Evolutionary conservation across 2,113 vertebrate genomes (phyloP), one percentile per base, ranked within the genome.

Genomic region (Anolis carolinensis): DNA sequence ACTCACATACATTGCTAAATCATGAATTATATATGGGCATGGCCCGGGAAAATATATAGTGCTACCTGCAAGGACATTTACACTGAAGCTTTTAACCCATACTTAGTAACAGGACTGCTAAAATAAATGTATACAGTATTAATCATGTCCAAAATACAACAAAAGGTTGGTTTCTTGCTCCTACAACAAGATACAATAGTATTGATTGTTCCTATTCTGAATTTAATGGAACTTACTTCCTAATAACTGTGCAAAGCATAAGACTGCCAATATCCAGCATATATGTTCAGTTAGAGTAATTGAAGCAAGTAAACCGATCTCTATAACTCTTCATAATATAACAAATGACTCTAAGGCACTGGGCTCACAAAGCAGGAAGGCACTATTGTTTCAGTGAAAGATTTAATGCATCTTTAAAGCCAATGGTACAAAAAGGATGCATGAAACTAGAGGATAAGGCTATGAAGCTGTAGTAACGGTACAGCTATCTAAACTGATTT

Each of bases 61-160:
- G 14, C 36, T 55, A 25, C 7, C 18, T 27, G 7, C 32, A 16
- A 32, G 55, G 34, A 7, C 72, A 68, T 27, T 65, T 34, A 30
- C 9, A 67, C 27, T 30, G 44, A 3, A 13, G 9, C 0, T 6
- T 0, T 85, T 1, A 0, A 1, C 36, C 52, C 16, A 5, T 25
- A n/a, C 2, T 2, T 67, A 63, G 25, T 23, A 55, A 74, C 70
- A 25, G 20, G 81, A 0, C 50, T 1, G 16, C 14, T 32, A 75
- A 78, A 88, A 78, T 2, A 1, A 11, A 84, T 25, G 79, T 78
- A 86, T 0, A 1, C 8, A 7, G 44, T 3, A 44, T 18, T 44
- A 44, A 44, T 5, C 25, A 73, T 67, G 10, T 48, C 14, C 73
- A 84, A 30, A 13, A 9, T 48, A 81, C 2, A n/a, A 34, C 8